Evolutionary conservation across 2,888 invertebrate genomes (phyloP).

Genomic region (Pristionchus maxplancki): DNA sequence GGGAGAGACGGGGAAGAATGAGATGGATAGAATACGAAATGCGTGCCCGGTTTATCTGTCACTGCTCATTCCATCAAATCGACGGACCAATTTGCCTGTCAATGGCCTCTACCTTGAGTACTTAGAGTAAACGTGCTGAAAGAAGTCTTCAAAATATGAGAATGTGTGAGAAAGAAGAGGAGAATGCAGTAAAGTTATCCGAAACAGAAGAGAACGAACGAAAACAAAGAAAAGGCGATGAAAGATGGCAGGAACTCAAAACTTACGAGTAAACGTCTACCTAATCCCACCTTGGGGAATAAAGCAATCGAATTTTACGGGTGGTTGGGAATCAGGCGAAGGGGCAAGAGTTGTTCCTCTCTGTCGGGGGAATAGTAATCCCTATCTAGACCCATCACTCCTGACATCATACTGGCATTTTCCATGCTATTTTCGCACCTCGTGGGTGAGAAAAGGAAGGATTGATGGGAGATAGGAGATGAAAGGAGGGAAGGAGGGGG

Average conservation of each 20-base stretch:
- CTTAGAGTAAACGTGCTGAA: not conserved
- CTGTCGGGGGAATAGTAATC: not conserved
- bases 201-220: not conserved
- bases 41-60: not conserved
- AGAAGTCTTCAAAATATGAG: not conserved
- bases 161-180: not conserved
- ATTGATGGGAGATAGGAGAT: constrained; percentile 29
- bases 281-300: not conserved
- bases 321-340: too few species aligned
- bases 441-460: constrained; percentile 36
- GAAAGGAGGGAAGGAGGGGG: constrained; percentile 4
- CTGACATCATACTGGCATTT: not conserved
- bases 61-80: not conserved
- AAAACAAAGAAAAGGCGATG: constrained; percentile 8
- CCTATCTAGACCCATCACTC: not conserved
- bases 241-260: not conserved
- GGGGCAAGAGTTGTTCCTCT: not conserved
- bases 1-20: constrained; percentile 3
- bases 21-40: constrained; percentile 45
- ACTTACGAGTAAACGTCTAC: not conserved
- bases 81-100: not conserved
- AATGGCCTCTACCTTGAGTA: not conserved
- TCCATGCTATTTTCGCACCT: constrained; percentile 36
- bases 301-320: too few species aligned
- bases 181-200: constrained; percentile 7